Evolutionary conservation across 2,888 invertebrate genomes (phyloP), one percentile per base, ranked within the genome.

Genomic region (Lithophane leautieri): DNA sequence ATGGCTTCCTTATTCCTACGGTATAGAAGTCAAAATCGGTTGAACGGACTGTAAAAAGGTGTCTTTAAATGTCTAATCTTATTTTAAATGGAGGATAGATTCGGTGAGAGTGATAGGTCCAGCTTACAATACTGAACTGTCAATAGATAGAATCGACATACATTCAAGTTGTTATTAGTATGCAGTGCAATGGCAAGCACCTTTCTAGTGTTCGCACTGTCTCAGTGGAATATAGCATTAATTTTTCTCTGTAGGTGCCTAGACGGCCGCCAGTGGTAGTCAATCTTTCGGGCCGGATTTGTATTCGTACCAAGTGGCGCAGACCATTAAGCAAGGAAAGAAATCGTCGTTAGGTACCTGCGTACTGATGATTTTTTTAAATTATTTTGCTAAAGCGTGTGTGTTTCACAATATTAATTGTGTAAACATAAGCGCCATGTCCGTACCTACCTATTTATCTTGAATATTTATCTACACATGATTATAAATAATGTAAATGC

Each of bases 151-250:
- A 42, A 78, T 78, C 73, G 34, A 40, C 79, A 61, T 65, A 73
- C 28, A 69, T 73, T 76, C 28, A 68, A 58, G 40, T 44, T 58
- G 50, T 56, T 28, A 76, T 82, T 76, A 81, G 76, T 76, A 80
- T 80, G 60, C 84, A 70, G 60, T 62, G 74, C 70, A 68, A 66
- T 66, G 40, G 61, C 25, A 65, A 79, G 70, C 76, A 67, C 81
- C 82, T 84, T 84, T 82, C 82, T 84, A 76, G 65, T 74, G 73
- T 70, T 67, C 75, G 62, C 71, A 76, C n/a, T 77, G 83, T 83
- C 82, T 76, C 78, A 63, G 50, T 72, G 68, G 87, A 83, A 85
- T 86, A 87, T 85, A 84, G 83, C 84, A 87, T 88, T 86, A 89
- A 88, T 88, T 85, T 85, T 85, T 83, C 86, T 82, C 81, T 76